Percentiles rank a stretch among this genome's conserved stretches.
These are phyloP conservation scores for Dufourea novaeangliae DNA, from an alignment of 1,140 invertebrate genomes.

Conservation along the genomic window DNA sequence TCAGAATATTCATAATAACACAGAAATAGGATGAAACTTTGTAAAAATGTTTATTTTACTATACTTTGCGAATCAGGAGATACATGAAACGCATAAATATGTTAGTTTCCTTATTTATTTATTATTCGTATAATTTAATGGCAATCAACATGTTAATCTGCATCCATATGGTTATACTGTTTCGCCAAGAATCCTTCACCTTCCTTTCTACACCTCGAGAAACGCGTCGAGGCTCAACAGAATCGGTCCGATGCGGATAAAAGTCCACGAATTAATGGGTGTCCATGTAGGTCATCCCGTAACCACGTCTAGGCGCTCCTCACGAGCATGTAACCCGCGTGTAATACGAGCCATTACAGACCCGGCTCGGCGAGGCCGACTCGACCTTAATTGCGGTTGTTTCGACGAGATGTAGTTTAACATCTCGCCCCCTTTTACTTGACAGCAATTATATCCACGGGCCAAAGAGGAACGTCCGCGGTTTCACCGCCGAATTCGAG, in stretches of 20 bases:
- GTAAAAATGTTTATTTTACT: too few species aligned
- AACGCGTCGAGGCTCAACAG: neutral
- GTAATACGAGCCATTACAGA: slow-evolving; percentile 37
- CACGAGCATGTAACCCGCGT: slow-evolving; percentile 43
- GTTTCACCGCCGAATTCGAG: neutral
- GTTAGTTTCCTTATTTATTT: too few species aligned
- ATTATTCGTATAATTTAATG: too few species aligned
- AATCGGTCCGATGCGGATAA: neutral
- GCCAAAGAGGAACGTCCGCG: slow-evolving; percentile 20
- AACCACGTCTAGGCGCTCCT: slow-evolving; percentile 1
- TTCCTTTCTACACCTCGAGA: neutral
- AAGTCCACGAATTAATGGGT: neutral
- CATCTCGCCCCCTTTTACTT: slow-evolving; percentile 51
- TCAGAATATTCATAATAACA: too few species aligned
- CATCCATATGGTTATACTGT: too few species aligned
- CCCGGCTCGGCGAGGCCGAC: slow-evolving; percentile 34
- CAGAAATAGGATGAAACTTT: too few species aligned
- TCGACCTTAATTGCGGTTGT: slow-evolving; percentile 54
- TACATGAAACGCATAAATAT: too few species aligned
- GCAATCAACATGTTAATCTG: too few species aligned
- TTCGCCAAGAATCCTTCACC: too few species aligned
- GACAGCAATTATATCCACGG: slow-evolving; percentile 51
- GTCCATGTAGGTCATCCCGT: neutral
- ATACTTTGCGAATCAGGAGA: too few species aligned
- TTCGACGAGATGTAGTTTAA: slow-evolving; percentile 50